Conservation (phyloP, 1,140 invertebrate species). For the Drosophila asahinai region DNA sequence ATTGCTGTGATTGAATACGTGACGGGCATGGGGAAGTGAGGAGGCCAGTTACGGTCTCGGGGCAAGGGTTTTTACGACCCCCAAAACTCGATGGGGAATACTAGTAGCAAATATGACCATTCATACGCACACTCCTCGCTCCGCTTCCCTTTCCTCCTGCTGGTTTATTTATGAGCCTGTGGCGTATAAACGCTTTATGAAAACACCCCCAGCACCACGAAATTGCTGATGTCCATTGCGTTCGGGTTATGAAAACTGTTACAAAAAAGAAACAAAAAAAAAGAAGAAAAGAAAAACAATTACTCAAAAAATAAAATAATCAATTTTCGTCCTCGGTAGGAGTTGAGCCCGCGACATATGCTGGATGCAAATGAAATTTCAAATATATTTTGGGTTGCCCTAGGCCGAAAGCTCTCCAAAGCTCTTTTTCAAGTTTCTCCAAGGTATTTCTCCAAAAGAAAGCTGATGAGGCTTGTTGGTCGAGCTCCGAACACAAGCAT, state of each 20-base stretch:
- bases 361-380: conserved; percentile 1
- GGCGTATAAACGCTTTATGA: conserved; percentile 70
- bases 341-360: conserved; percentile 9
- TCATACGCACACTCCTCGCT: conserved; percentile 13
- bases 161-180: conserved; percentile 58
- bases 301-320: conserved; percentile 38
- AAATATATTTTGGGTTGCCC: conserved; percentile 13
- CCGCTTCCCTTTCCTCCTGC: neutral
- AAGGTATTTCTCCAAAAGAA: neutral
- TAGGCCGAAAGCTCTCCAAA: conserved; percentile 34
- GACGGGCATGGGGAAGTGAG: conserved; percentile 56
- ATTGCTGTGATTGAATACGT: conserved; percentile 82
- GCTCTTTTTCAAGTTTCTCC: conserved; percentile 10
- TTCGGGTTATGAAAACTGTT: conserved; percentile 28
- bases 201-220: conserved; percentile 11
- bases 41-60: conserved; percentile 7
- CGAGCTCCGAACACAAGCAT: conserved; percentile 78
- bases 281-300: conserved; percentile 25
- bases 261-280: conserved; percentile 5
- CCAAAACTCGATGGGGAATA: conserved; percentile 15
- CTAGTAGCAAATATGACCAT: conserved; percentile 30
- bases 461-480: neutral
- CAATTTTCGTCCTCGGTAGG: neutral
- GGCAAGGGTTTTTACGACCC: conserved; percentile 70
- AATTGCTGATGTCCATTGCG: conserved; percentile 42